Evolutionary conservation across 2,113 vertebrate species (phyloP).

Genomic region (Electrona antarctica): DNA sequence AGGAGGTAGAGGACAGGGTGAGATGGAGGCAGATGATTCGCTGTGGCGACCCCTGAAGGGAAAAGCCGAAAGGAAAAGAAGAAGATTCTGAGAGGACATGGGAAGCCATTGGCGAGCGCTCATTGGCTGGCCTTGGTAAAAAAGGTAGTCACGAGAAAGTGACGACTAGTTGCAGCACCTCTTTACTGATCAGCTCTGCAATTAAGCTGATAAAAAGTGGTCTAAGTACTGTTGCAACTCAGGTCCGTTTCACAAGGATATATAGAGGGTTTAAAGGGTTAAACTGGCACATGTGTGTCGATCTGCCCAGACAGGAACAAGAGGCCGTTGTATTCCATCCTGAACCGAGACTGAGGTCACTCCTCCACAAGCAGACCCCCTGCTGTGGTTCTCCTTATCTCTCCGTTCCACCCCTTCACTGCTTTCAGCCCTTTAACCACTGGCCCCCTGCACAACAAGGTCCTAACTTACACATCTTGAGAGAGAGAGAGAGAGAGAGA

Average conservation of each 20-base stretch:
- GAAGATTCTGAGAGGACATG: too few relatives aligned
- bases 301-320: slow-evolving; percentile 43
- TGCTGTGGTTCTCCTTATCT: slow-evolving; percentile 60
- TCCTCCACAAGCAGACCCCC: slow-evolving; percentile 29
- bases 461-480: slow-evolving; percentile 60
- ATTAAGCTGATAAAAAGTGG: slow-evolving; percentile 25
- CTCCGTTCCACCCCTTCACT: slow-evolving; percentile 44
- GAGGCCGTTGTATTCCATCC: slow-evolving; percentile 55
- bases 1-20: too few relatives aligned
- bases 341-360: slow-evolving; percentile 57
- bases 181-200: slow-evolving; percentile 30
- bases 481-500: neutral
- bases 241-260: slow-evolving; percentile 39
- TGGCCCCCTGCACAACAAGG: slow-evolving; percentile 49
- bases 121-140: too few relatives aligned
- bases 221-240: slow-evolving; percentile 15
- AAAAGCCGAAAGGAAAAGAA: too few relatives aligned
- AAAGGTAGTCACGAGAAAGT: neutral
- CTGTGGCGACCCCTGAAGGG: too few relatives aligned
- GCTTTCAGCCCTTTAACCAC: slow-evolving; percentile 34
- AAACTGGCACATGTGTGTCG: slow-evolving; percentile 56
- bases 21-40: too few relatives aligned
- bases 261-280: slow-evolving; percentile 47
- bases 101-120: too few relatives aligned
- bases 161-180: slow-evolving; percentile 25